phyloP scores from a whole-genome alignment of 2,888 invertebrate species.

The Ariolimax columbianus region DNA sequence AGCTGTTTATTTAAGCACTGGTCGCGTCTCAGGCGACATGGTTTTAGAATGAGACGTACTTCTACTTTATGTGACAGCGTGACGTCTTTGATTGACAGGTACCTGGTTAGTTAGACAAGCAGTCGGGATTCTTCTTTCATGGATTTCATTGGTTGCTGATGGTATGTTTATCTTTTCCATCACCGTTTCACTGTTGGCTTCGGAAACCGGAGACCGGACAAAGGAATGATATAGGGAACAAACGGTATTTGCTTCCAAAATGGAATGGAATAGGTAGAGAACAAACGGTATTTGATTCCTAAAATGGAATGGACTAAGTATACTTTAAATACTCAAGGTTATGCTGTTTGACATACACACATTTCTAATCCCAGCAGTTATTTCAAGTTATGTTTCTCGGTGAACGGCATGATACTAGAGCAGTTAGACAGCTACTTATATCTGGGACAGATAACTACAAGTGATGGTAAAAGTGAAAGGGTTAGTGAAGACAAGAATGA shows the following conservation, averaged over 20 bases:
- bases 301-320: too few relatives aligned
- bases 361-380: too few relatives aligned
- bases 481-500: too few relatives aligned
- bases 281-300: too few relatives aligned
- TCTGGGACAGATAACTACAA: too few relatives aligned
- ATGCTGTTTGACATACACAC: too few relatives aligned
- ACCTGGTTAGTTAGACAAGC: background rate
- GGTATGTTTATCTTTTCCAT: background rate
- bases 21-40: background rate
- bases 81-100: slow-evolving; percentile 14
- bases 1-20: background rate
- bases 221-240: background rate
- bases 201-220: background rate
- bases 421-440: too few relatives aligned
- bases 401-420: too few relatives aligned
- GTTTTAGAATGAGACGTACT: background rate
- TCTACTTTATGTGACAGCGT: background rate
- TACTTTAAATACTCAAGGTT: too few relatives aligned
- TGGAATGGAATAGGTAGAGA: too few relatives aligned
- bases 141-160: background rate
- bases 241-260: background rate
- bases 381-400: too few relatives aligned
- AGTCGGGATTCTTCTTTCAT: background rate
- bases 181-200: background rate
- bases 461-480: too few relatives aligned